phyloP scores from a whole-genome alignment of 2,113 vertebrate genomes.

The Syrmaticus mikado region DNA sequence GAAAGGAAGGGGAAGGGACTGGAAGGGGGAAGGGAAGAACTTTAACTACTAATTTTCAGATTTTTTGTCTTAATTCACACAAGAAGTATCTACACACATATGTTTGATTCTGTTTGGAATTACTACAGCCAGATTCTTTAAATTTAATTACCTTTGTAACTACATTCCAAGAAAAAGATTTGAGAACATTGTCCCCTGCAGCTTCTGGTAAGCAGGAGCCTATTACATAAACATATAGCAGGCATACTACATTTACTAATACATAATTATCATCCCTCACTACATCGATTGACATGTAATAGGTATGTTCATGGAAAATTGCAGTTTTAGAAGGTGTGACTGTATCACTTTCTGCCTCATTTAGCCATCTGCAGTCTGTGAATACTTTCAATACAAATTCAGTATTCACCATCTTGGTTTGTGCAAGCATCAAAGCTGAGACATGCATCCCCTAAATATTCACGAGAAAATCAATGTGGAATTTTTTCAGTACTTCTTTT shows the following conservation, averaged over 20 bases:
- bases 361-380: background rate
- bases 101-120: background rate
- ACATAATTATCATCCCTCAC: background rate
- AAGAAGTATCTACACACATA: background rate
- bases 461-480: background rate
- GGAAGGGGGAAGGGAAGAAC: too few species aligned
- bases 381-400: background rate
- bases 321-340: background rate
- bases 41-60: background rate
- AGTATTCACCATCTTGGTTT: background rate
- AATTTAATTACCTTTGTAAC: background rate
- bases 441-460: background rate
- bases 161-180: background rate
- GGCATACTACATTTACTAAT: background rate
- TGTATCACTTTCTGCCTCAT: background rate
- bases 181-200: background rate
- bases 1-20: too few species aligned
- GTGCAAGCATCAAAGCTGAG: accelerated
- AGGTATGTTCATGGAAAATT: background rate
- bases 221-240: background rate
- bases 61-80: background rate
- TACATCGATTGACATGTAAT: background rate
- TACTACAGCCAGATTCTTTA: background rate
- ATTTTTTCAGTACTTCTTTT: background rate
- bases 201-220: background rate